Evolutionary conservation across 2,113 vertebrate species (phyloP).

Genomic region (Morone chrysops): DNA sequence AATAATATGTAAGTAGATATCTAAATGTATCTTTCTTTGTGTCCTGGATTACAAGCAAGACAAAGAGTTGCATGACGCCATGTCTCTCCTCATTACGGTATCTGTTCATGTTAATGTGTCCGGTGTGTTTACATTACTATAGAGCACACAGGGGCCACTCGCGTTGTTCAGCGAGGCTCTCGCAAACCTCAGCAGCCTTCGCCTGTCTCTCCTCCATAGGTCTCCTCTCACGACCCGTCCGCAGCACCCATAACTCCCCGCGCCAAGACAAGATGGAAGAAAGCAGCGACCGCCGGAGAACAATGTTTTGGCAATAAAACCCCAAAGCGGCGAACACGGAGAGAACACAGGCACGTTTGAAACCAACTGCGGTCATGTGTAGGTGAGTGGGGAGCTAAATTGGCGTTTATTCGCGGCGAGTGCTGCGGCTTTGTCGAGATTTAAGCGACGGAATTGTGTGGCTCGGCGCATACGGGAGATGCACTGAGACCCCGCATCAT

Average conservation of each 20-base stretch:
- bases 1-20: not conserved
- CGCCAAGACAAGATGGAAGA: conserved; percentile 89
- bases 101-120: not conserved
- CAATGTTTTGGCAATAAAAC: conserved; percentile 88
- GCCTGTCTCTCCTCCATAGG: conserved; percentile 84
- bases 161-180: not conserved
- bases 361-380: conserved; percentile 81
- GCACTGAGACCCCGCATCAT: conserved; percentile 82
- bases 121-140: not conserved
- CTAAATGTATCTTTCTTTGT: not conserved
- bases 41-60: not conserved
- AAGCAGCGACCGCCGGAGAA: conserved; percentile 84
- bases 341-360: conserved; percentile 66
- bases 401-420: not conserved
- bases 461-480: conserved; percentile 69
- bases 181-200: conserved; percentile 43
- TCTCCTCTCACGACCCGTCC: conserved; percentile 89
- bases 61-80: not conserved
- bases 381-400: conserved; percentile 72
- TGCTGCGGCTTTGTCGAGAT: conserved; percentile 47
- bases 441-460: conserved; percentile 41
- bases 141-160: not conserved
- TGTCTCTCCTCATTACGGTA: not conserved
- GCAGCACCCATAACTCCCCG: conserved; percentile 86
- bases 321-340: conserved; percentile 67